Percentiles rank a stretch among this genome's conserved stretches.
These are phyloP conservation scores for Corbicula japonica DNA, from an alignment of 2,888 invertebrate species.

Conservation along the genomic window DNA sequence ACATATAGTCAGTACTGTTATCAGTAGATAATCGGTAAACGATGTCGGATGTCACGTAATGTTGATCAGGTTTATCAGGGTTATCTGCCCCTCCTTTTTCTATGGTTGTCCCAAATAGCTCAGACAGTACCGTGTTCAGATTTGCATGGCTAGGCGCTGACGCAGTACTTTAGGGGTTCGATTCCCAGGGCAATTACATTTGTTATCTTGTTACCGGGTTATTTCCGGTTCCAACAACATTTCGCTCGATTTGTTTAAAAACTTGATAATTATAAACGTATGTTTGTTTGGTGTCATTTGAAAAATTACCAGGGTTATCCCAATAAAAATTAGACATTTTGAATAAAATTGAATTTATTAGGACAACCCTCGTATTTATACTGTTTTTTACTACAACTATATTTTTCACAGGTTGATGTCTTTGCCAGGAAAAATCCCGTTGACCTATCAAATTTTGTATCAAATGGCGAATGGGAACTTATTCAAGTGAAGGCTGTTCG, in stretches of 20 bases:
- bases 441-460: constrained; percentile 84
- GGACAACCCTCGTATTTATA: neutral
- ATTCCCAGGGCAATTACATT: too few relatives aligned
- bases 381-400: neutral
- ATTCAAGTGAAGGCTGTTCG: constrained; percentile 78
- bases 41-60: too few relatives aligned
- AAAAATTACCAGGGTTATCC: neutral
- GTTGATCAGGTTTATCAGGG: too few relatives aligned
- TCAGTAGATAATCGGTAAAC: neutral
- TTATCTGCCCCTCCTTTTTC: neutral
- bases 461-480: constrained; percentile 85
- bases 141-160: too few relatives aligned
- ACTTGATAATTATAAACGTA: neutral
- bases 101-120: neutral
- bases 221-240: neutral
- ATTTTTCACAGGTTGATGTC: constrained; percentile 82
- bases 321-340: neutral
- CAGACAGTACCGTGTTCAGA: too few relatives aligned
- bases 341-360: neutral
- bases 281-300: neutral
- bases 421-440: constrained; percentile 79
- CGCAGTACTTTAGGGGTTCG: too few relatives aligned
- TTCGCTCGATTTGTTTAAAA: neutral
- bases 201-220: too few relatives aligned
- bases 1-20: neutral